phyloP scores from a whole-genome alignment of 30 jellyfish, hydroid and myxozoan genomes.

The Turritopsis dohrnii region DNA sequence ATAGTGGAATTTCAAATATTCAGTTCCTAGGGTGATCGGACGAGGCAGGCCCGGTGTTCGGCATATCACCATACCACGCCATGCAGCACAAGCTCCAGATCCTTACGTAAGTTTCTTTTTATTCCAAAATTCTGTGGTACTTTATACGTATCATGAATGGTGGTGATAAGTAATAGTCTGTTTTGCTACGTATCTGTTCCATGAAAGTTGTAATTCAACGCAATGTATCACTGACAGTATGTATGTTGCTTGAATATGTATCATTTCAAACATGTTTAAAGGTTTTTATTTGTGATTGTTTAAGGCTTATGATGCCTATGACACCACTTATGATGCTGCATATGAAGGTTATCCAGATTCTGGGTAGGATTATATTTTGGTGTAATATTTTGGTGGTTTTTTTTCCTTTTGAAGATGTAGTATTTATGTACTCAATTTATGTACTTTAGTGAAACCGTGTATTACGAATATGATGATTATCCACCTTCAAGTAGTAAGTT shows the following conservation, averaged over 20 bases:
- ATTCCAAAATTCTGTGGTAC: background rate
- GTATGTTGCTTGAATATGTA: background rate
- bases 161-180: too few relatives aligned
- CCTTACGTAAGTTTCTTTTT: slow-evolving; percentile 35
- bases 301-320: slow-evolving; percentile 71
- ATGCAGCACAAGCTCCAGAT: slow-evolving; percentile 68
- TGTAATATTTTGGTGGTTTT: slow-evolving; percentile 22
- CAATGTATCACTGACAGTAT: background rate
- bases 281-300: background rate
- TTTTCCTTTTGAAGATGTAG: background rate
- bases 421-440: background rate
- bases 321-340: slow-evolving; percentile 77
- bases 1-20: background rate
- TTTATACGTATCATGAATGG: too few relatives aligned
- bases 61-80: slow-evolving; percentile 50
- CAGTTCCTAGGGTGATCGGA: slow-evolving; percentile 20
- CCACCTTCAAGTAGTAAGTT: slow-evolving; percentile 29
- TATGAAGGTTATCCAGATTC: slow-evolving; percentile 81
- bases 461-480: slow-evolving; percentile 56
- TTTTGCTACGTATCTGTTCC: too few relatives aligned
- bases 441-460: slow-evolving; percentile 60
- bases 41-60: slow-evolving; percentile 65
- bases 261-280: background rate
- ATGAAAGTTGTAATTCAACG: too few relatives aligned
- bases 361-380: slow-evolving; percentile 26